Base-by-base conservation (phyloP, 2,113 vertebrate species). In the Corythaixoides concolor region DNA sequence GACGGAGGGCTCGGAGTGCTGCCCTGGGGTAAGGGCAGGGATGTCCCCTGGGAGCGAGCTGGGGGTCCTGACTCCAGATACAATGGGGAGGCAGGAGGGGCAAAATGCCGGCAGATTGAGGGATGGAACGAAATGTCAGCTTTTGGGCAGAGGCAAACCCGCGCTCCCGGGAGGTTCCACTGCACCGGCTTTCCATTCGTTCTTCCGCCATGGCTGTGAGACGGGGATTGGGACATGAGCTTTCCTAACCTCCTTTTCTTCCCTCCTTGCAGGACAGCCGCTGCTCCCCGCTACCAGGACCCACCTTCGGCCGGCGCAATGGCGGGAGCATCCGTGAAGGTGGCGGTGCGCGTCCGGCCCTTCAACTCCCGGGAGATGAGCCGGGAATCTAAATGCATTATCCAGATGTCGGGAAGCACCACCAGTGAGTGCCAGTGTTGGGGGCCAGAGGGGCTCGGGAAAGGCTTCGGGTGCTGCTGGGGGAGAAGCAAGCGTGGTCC, bases 391-490 rank as follows among this genome's bases (percentile, higher is more conserved):
- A 99, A 99, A 97, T 99, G 99, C 95, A 99, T 99, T 90, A 99
- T 99, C 93, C 99, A 99, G 98, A 99, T 99, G 99, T 98, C 99
- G 0, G 99, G 99, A 63, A 99, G 99, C 98, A 99, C 99, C 88
- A 99, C 99, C 79, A 99, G 99, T 99, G 97, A 99, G 99, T 99
- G 96, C 15, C 4, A 1, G 9, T 2, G 1, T 37, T 1, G 0
- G 59, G 75, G 58, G 21, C 39, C 12, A 15, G 39, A 12, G 52
- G 67, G 72, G n/a, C 15, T 59, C 0, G 3, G 60, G 79, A 39
- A 39, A 24, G 33, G 32, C 18, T 76, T 21, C 37, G 79, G 45
- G 39, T 23, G 67, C 53, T 90, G 66, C 52, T 17, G 2, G 16
- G 62, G 30, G 11, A 49, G 77, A 8, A 39, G n/a, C 2, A 1